Base-by-base conservation (phyloP, 2,888 invertebrate genomes). In the Tromatobia lineatoria region DNA sequence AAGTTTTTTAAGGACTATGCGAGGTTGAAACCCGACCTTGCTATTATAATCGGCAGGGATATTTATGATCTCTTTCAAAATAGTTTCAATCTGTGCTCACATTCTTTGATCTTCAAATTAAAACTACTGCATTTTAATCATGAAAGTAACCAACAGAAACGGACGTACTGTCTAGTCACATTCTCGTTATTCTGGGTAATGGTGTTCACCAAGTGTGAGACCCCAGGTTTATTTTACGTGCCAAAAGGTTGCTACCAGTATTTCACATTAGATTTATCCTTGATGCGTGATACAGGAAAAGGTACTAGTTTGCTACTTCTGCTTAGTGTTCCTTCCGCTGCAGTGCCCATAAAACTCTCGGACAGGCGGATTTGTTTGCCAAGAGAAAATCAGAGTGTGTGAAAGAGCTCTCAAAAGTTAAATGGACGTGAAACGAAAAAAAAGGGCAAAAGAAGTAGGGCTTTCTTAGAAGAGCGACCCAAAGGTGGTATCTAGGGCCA, bases 351-450 rank as follows among this genome's bases (percentile, higher is more conserved):
- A 87, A 89, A 86, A 88, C 87, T 87, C 87, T 86, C 85, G 85
- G 88, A 88, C 89, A 88, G 88, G 86, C 86, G 88, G 88, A 90
- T 90, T 90, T 89, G 88, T 88, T 87, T 86, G 87, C 81, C 79
- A 74, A 75, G 86, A 88, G 86, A 86, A 89, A 89, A 90, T 89
- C 89, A 87, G 81, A 54, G 59, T 50, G 57, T 67, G 78, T 52
- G 64, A 83, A 57, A 61, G 54, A 47, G 80, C 75, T 80, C 82
- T 80, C 54, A 76, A 79, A 80, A 71, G 83, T 69, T 50, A 20
- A 45, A 47, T 23, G 73, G 61, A 57, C 29, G 67, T 61, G 71
- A 20, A 85, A 71, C 52, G 80, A 66, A 84, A 59, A 77, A 45
- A 38, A 25, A 59, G 50, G 47, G 13, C 57, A n/a, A 45, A 38